Conservation (phyloP, 2,888 invertebrate genomes). For the Campoletis raptor region DNA sequence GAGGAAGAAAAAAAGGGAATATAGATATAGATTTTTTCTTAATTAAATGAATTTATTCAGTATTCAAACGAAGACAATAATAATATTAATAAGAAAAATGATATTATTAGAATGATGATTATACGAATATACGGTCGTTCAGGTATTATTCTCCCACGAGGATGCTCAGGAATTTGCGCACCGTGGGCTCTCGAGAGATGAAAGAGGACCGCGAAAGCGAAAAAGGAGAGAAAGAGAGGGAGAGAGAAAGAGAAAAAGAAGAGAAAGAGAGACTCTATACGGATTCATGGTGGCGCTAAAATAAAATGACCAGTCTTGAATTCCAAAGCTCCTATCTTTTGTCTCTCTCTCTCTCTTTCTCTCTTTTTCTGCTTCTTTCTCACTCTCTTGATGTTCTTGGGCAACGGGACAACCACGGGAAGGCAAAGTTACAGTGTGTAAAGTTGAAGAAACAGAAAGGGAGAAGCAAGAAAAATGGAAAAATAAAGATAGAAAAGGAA, state of each 20-base stretch:
- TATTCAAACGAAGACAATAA: conserved; percentile 12
- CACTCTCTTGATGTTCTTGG: conserved; percentile 20
- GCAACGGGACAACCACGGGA: conserved; percentile 51
- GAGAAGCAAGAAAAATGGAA: conserved; percentile 41
- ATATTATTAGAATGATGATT: conserved; percentile 21
- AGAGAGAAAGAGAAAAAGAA: conserved; percentile 2
- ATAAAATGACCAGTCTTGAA: conserved; percentile 83
- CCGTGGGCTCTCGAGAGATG: conserved; percentile 31
- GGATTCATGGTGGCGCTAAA: conserved; percentile 82
- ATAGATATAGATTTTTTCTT: neutral
- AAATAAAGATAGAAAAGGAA: conserved; percentile 46
- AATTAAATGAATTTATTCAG: neutral
- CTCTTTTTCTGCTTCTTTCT: conserved; percentile 16
- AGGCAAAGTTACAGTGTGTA: conserved; percentile 58
- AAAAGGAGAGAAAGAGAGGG: neutral
- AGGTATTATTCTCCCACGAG: conserved; percentile 48
- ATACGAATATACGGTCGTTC: conserved; percentile 13
- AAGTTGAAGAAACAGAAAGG: conserved; percentile 41
- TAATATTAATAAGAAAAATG: conserved; percentile 9
- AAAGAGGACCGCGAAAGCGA: conserved; percentile 28
- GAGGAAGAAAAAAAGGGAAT: neutral
- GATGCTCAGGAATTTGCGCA: conserved; percentile 51
- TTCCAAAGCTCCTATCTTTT: conserved; percentile 75
- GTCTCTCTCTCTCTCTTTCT: conserved; percentile 20
- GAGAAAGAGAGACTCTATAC: conserved; percentile 49